Conservation (phyloP, 2,797 vertebrate species). For the Cichlasoma orientale region DNA sequence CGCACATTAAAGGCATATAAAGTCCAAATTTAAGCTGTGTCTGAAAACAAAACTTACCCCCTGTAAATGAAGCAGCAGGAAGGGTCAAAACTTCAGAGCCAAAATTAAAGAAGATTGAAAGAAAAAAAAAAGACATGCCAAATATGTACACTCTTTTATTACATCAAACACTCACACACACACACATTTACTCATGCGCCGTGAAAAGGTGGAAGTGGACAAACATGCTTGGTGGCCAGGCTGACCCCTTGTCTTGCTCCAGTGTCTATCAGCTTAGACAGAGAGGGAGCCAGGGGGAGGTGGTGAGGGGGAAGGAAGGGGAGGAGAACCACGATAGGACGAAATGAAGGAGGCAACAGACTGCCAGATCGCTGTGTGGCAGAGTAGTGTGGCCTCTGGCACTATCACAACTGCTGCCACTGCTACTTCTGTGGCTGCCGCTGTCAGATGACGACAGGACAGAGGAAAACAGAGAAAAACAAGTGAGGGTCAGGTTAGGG, state of each 20-base stretch:
- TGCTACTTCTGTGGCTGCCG: conserved; percentile 44
- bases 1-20: background rate
- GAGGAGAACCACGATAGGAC: background rate
- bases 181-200: background rate
- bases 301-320: background rate
- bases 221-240: conserved; percentile 28
- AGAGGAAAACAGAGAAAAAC: conserved; percentile 43
- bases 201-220: conserved; percentile 31
- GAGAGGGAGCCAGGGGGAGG: background rate
- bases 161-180: background rate
- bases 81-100: background rate
- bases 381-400: conserved; percentile 64
- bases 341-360: conserved; percentile 38
- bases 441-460: conserved; percentile 59
- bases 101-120: conserved; percentile 13
- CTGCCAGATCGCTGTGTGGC: conserved; percentile 62
- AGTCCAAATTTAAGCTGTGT: background rate
- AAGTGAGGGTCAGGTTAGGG: conserved; percentile 10
- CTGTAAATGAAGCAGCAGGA: background rate
- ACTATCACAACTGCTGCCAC: conserved; percentile 43
- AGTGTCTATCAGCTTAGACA: conserved; percentile 60
- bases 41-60: background rate
- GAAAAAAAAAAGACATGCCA: conserved; percentile 23
- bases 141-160: conserved; percentile 8
- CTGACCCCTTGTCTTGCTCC: conserved; percentile 58